Conservation (phyloP, 2,888 invertebrate species). For the Aplocera efformata region DNA sequence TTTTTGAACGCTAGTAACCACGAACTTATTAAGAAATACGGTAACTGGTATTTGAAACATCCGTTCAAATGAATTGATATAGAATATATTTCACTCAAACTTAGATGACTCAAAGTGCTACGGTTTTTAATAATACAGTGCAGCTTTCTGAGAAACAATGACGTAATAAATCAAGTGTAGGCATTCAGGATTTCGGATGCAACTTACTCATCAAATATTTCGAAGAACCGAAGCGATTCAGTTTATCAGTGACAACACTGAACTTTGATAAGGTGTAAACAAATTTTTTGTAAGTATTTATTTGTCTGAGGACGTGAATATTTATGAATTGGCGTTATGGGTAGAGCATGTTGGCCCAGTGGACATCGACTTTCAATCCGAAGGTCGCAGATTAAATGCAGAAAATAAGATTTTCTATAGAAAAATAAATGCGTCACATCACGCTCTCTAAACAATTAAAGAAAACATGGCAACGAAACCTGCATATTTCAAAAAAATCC, state of each 20-base stretch:
- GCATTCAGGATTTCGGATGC: constrained; percentile 37
- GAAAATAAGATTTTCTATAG: too few relatives aligned
- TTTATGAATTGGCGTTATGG: too few relatives aligned
- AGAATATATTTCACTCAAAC: constrained; percentile 18
- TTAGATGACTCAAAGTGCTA: constrained; percentile 33
- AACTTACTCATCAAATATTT: constrained; percentile 40
- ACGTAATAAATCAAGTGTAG: constrained; percentile 42
- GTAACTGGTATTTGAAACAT: background rate
- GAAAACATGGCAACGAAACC: too few relatives aligned
- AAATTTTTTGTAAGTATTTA: background rate
- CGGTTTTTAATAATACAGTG: constrained; percentile 13
- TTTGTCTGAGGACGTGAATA: too few relatives aligned
- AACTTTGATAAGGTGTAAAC: background rate
- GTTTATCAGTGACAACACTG: constrained; percentile 14
- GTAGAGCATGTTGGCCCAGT: too few relatives aligned
- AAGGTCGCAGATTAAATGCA: too few relatives aligned
- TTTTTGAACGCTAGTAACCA: too few relatives aligned
- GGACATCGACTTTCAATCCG: too few relatives aligned
- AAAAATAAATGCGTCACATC: too few relatives aligned
- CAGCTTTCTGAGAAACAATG: constrained; percentile 49
- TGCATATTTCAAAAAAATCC: too few relatives aligned
- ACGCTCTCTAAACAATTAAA: too few relatives aligned
- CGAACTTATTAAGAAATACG: too few relatives aligned
- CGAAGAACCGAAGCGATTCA: constrained; percentile 29
- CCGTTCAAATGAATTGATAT: constrained; percentile 5